These are phyloP conservation scores for Psettodes erumei DNA, from an alignment of 2,113 vertebrate species.

Conservation along the genomic window DNA sequence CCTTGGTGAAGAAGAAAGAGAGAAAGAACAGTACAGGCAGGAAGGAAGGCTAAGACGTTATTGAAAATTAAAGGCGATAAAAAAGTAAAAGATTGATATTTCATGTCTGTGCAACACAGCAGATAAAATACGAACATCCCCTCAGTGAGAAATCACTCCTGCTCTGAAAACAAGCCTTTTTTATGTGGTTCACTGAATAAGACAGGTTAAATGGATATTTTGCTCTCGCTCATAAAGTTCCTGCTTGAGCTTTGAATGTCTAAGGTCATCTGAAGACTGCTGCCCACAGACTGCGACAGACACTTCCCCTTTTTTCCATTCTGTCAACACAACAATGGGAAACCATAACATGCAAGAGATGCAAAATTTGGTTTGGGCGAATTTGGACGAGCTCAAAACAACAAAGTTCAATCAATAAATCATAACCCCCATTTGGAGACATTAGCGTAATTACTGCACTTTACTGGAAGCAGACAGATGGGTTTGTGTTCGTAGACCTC, in stretches of 20 bases:
- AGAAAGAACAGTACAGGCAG: not conserved
- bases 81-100: constrained; percentile 1
- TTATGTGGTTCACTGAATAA: not conserved
- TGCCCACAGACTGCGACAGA: too few relatives aligned
- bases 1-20: constrained; percentile 4
- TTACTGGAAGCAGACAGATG: constrained; percentile 22
- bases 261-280: too few relatives aligned
- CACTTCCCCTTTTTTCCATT: too few relatives aligned
- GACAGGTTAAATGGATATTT: not conserved
- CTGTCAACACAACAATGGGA: not conserved
- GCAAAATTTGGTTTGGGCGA: not conserved
- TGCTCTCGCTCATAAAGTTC: not conserved
- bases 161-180: not conserved
- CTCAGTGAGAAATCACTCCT: not conserved
- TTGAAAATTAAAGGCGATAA: not conserved
- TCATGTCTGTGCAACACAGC: constrained; percentile 17
- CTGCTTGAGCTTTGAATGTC: not conserved
- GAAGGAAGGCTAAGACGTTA: not conserved
- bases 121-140: not conserved
- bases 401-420: too few relatives aligned
- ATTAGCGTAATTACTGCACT: constrained; percentile 27
- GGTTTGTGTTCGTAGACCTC: constrained; percentile 2
- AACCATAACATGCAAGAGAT: not conserved
- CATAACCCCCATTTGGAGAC: constrained; percentile 21
- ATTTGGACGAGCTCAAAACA: too few relatives aligned